Base-by-base conservation (phyloP, 2,113 vertebrate genomes). In the Ctenodactylus gundi region DNA sequence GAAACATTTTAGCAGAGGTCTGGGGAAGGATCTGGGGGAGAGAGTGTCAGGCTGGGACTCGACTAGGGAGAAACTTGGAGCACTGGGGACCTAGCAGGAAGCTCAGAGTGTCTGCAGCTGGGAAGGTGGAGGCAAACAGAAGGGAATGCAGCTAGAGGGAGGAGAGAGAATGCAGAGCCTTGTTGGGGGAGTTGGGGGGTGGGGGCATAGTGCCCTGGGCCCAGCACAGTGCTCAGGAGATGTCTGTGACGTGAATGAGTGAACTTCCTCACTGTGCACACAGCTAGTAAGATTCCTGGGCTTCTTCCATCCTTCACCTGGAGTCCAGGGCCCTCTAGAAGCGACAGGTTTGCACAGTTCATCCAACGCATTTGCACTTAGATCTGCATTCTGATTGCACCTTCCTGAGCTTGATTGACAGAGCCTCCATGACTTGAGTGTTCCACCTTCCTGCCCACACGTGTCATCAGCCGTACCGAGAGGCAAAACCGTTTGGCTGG, bases 391-490 rank as follows among this genome's bases (percentile, higher is more conserved):
- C 85, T 41, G n/a, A 15, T 11, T 9, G 7, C 31, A 34, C 62
- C 36, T 58, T 29, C 62, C 3, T 21, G 53, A 21, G 49, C 58
- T 34, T 7, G 15, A 5, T 3, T 49, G 55, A 46, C 62, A 21
- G 14, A 41, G 29, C 15, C 4, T 20, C 8, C 36, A 53, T 15
- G 17, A 53, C 3, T 13, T 29, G 13, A 44, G 34, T 2, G 1
- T n/a, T 27, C 4, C 9, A 7, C 10, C 36, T 20, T 86, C 49
- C 70, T 46, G 18, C 64, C 20, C 14, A 55, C 2, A 12, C 57
- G 67, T 0, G 3, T 4, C 3, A 1, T 27, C 10, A 67, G 58
- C 20, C 17, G 3, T 1, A 0, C 3, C 0, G 21, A 21, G 27
- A 4, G 49, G 21, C 44, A 4, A 44, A 62, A 14, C n/a, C 46